phyloP scores from a whole-genome alignment of 2,113 vertebrate genomes.

The Brachionichthys hirsutus region DNA sequence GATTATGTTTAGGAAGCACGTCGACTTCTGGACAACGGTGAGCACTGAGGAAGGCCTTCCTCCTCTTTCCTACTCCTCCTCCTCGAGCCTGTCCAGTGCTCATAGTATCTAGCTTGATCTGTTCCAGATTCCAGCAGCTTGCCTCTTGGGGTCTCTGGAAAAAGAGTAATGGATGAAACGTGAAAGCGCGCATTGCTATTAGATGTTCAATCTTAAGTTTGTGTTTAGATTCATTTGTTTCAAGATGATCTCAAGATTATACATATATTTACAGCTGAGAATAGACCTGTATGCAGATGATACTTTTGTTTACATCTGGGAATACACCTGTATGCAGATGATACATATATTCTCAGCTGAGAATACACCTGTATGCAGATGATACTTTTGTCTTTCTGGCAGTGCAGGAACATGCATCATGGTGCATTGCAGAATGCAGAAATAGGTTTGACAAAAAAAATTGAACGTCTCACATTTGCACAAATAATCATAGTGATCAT shows the following conservation, averaged over 20 bases:
- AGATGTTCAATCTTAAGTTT: too few relatives aligned
- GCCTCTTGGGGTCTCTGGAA: background rate
- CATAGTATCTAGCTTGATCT: conserved; percentile 7
- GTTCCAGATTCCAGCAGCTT: background rate
- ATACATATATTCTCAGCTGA: background rate
- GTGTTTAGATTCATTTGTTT: too few relatives aligned
- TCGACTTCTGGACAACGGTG: conserved; percentile 65
- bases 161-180: background rate
- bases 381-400: too few relatives aligned
- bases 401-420: too few relatives aligned
- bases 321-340: background rate
- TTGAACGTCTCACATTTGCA: too few relatives aligned
- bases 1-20: background rate
- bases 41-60: conserved; percentile 64
- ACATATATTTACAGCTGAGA: too few relatives aligned
- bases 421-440: too few relatives aligned
- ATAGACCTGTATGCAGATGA: background rate
- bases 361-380: background rate
- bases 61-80: conserved; percentile 67
- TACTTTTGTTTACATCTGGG: too few relatives aligned
- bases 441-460: too few relatives aligned
- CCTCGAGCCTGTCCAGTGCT: background rate
- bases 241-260: too few relatives aligned
- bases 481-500: too few relatives aligned
- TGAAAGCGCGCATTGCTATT: background rate